Evolutionary conservation across 2,113 vertebrate species (phyloP), one percentile per base, ranked within the genome.

Genomic region (Myotis davidii): DNA sequence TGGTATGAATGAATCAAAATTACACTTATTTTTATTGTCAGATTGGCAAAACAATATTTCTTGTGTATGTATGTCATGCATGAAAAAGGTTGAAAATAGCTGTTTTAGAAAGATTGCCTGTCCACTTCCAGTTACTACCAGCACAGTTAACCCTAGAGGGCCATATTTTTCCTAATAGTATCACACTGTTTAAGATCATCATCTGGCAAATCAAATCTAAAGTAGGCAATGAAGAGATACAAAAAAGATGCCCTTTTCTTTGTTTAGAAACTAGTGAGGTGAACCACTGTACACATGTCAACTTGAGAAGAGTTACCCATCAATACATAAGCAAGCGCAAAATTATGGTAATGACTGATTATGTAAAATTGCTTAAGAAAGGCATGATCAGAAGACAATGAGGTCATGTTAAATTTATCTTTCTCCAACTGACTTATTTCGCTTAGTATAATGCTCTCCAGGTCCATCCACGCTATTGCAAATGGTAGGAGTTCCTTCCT

Each of bases 191-290:
- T 34, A 54, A 88, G 29, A 12, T 85, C 18, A 74, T 16, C 61
- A 27, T 18, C 59, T 74, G 59, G 89, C 69, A 94, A 67, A 73
- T 70, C 48, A 90, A 82, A 92, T 73, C 64, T 95, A 72, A 95
- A 89, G 39, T 23, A 83, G 59, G 9, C 14, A 78, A 42, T 92
- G 27, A 89, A 50, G 61, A 59, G 52, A 72, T 10, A 92, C 2
- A 17, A 85, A 82, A 69, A 91, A 21, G 42, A 77, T 59, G 13
- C 9, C 16, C 27, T 23, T 77, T 83, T 69, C 42, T 94, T 39
- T 74, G 13, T 37, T 85, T 50, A 93, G 48, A 87, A 90, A 56
- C 13, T 42, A 90, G 27, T 78, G 34, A 88, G 9, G 27, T 92
- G 79, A 88, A 88, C 6, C 69, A 79, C 0, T 65, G 17, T 29